Evolutionary conservation across 1,140 invertebrate species (phyloP).

Genomic region (Drosophila auraria): DNA sequence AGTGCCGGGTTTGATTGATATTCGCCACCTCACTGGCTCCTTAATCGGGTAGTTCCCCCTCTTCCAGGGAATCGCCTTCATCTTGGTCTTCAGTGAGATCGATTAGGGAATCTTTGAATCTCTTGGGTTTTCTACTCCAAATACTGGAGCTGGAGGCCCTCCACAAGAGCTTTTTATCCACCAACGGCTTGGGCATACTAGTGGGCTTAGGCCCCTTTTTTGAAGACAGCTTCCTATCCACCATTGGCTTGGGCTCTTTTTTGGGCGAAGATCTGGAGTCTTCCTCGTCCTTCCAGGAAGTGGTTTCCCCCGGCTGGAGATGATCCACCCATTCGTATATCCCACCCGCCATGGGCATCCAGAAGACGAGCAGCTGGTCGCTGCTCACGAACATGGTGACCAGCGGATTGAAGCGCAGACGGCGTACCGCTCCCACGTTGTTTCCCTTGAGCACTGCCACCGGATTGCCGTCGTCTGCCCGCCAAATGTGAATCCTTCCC

Average conservation of each 20-base stretch:
- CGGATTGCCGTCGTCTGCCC: constrained; percentile 27
- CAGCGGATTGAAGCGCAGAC: constrained; percentile 50
- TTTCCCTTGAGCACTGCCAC: constrained; percentile 32
- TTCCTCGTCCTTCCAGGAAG: background rate
- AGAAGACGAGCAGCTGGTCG: constrained; percentile 39
- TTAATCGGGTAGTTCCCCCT: constrained; percentile 43
- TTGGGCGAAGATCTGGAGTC: background rate
- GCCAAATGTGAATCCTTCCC: constrained; percentile 54
- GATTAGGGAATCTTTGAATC: too few species aligned
- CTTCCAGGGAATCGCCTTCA: constrained; percentile 9
- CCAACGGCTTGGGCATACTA: background rate
- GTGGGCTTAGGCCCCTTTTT: background rate
- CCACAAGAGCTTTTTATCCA: background rate
- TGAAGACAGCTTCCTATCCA: too few species aligned
- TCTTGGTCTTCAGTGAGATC: background rate
- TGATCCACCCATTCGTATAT: constrained; percentile 19
- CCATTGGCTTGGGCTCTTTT: background rate
- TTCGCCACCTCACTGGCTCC: background rate
- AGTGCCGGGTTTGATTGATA: constrained; percentile 46
- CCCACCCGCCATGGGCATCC: constrained; percentile 39
- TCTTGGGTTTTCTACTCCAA: background rate
- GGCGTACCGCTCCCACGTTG: constrained; percentile 23
- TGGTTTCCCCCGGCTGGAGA: background rate
- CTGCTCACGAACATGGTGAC: constrained; percentile 56
- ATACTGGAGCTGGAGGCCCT: background rate